Percentiles rank a stretch among this genome's conserved stretches.
Conservation (phyloP, 2,113 vertebrate genomes). For the Corythaixoides concolor region DNA sequence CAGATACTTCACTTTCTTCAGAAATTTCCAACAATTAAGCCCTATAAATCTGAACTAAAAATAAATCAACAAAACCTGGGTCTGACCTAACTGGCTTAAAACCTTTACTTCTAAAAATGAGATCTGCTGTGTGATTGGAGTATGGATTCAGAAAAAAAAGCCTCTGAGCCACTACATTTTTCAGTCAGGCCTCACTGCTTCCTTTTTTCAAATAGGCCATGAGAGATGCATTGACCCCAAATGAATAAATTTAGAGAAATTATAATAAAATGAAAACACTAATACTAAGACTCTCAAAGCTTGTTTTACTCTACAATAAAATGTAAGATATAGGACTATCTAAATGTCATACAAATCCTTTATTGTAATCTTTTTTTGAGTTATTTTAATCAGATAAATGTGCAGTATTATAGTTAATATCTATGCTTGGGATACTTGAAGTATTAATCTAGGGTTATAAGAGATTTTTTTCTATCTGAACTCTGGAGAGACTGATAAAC, state of each 20-base stretch:
- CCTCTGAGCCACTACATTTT: not conserved
- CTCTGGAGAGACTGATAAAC: not conserved
- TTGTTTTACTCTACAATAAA: not conserved
- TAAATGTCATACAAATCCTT: not conserved
- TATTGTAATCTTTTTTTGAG: not conserved
- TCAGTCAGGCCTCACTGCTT: not conserved
- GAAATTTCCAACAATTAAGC: not conserved
- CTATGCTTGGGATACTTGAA: not conserved
- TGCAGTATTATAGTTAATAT: not conserved
- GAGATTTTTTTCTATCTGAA: not conserved
- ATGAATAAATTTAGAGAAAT: not conserved
- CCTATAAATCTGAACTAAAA: not conserved
- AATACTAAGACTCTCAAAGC: not conserved
- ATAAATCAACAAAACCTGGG: not conserved
- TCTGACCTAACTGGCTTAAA: not conserved
- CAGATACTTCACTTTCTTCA: not conserved
- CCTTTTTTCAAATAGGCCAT: not conserved
- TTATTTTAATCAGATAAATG: not conserved
- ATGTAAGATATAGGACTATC: not conserved
- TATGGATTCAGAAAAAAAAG: not conserved
- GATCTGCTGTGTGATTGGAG: not conserved
- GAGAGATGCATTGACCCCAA: not conserved
- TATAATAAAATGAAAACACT: not conserved
- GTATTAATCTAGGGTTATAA: not conserved
- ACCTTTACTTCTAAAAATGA: not conserved